A percentile compares a stretch with the other conserved stretches of the same genome.
phyloP scores from a whole-genome alignment of 2,113 vertebrate species.

The Lepus timidus region DNA sequence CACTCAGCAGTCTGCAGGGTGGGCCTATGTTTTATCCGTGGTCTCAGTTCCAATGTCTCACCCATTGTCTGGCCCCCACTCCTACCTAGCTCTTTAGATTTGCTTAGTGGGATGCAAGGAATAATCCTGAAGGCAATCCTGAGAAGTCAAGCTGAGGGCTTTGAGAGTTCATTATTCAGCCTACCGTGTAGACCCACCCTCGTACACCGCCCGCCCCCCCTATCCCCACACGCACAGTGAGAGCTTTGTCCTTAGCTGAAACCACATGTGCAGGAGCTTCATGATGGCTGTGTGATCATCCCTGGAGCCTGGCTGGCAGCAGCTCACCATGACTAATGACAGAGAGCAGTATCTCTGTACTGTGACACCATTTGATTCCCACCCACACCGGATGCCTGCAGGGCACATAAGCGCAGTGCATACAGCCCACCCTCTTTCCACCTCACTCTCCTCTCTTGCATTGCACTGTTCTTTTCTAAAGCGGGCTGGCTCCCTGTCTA shows the following conservation, averaged over 20 bases:
- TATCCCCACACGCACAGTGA: background rate
- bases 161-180: background rate
- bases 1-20: background rate
- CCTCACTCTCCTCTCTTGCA: slow-evolving; percentile 19
- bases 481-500: slow-evolving; percentile 48
- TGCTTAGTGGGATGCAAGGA: background rate
- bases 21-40: background rate
- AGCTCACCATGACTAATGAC: background rate
- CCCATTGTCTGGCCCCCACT: background rate
- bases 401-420: background rate
- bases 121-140: background rate
- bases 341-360: background rate
- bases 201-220: background rate
- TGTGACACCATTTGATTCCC: background rate
- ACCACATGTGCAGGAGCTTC: background rate
- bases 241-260: background rate
- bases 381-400: background rate
- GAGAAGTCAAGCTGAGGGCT: slow-evolving; percentile 17
- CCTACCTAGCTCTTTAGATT: background rate
- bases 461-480: background rate
- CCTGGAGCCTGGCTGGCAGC: background rate
- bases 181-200: background rate
- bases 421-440: background rate
- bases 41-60: background rate
- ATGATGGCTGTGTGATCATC: background rate